Evolutionary conservation across 2,797 vertebrate species (phyloP).

Genomic region (Muscicapa striata): DNA sequence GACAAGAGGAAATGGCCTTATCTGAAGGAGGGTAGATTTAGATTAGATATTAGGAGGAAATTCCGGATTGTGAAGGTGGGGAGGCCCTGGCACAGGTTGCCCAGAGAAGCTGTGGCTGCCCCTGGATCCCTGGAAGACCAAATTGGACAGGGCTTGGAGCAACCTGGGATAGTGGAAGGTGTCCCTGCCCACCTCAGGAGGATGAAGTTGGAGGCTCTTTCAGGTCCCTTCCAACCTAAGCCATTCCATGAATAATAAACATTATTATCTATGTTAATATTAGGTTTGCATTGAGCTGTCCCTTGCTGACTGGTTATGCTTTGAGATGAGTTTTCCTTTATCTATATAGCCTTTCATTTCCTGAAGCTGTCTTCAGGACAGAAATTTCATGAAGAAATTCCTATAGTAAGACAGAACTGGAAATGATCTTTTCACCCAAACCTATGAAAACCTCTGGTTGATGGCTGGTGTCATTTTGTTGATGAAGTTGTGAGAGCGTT

Average conservation of each 20-base stretch:
- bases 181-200: fast-evolving
- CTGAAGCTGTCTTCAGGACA: not conserved
- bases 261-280: not conserved
- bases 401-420: not conserved
- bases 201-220: not conserved
- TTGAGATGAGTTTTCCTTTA: not conserved
- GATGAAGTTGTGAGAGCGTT: not conserved
- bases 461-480: not conserved
- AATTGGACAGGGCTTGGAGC: fast-evolving
- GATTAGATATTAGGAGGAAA: not conserved
- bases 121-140: not conserved
- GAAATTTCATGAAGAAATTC: not conserved
- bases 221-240: not conserved
- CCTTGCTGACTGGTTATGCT: not conserved
- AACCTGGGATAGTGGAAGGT: fast-evolving
- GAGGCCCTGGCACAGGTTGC: not conserved
- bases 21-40: not conserved
- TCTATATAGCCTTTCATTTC: not conserved
- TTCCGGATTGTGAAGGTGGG: not conserved
- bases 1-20: not conserved
- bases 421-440: not conserved
- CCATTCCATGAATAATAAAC: not conserved
- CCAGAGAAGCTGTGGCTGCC: not conserved
- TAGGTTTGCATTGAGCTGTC: not conserved
- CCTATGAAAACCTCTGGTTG: not conserved